Evolutionary conservation across 2,113 vertebrate genomes (phyloP), one percentile per base, ranked within the genome.

Genomic region (Lagopus muta): DNA sequence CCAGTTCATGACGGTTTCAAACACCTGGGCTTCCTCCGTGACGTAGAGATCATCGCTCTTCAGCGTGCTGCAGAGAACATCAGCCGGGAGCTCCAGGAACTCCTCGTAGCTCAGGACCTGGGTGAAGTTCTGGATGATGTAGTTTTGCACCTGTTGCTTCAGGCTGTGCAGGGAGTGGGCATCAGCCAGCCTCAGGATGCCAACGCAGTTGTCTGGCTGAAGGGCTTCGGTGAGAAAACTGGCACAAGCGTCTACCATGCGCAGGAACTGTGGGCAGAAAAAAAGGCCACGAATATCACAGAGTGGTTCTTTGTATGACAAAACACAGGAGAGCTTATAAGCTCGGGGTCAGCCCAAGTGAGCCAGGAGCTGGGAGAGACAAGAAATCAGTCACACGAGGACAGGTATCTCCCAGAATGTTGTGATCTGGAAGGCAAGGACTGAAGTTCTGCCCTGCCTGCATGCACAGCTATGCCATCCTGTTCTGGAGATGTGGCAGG

Each of bases 201-300:
- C 99, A 12, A 99, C 97, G 5, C 99, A 99, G 94, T 98, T 99
- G 80, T 99, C 99, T 0, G 99, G 98, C 40, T 99, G 98, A 60
- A 99, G 97, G 3, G 98, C 98, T 90, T 98, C 99, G 0, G 97
- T 98, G 78, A 99, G 98, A 75, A 99, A 99, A 82, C 84, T 97
- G 61, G 98, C 97, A 42, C 99, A 99, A 5, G 98, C 98, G 12
- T 99, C 99, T 55, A 99, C 99, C 97, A 99, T 98, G 67, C 99
- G 98, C 28, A 99, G 96, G 93, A 99, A 99, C 99, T 99, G 82
- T 10, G 81, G 74, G 38, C 86, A 94, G 47, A 96, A 81, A 81
- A 52, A 25, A 52, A 47, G 47, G 8, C 27, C 40, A 52, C 0
- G 2, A 28, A 2, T 79, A 27, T 58, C 52, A 84, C 47, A 50